Evolutionary conservation across 2,113 vertebrate species (phyloP), one percentile per base, ranked within the genome.

Genomic region (Prionailurus viverrinus): DNA sequence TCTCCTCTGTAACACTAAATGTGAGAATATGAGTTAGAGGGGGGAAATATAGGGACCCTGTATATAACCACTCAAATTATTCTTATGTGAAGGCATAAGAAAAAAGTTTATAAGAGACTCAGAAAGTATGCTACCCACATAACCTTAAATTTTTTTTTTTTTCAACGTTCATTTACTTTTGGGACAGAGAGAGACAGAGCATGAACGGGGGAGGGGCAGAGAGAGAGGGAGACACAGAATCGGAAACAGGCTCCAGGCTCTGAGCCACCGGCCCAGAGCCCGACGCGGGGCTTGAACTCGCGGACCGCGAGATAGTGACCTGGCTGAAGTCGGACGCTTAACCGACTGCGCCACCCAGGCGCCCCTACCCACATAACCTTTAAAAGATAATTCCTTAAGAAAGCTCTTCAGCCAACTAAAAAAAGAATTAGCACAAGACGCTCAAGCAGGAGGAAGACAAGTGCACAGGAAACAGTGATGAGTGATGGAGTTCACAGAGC

Each of bases 1-100:
- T 92, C 63, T 92, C 73, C 33, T 63, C 23, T 29, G 14, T 21
- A 91, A 14, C 21, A 21, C 39, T 71, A 84, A 80, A 31, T 11
- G n/a, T 29, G 83, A 41, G 45, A 73, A 53, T 79, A 53, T n/a
- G 71, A 91, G 33, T 91, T 79, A 66, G 53, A 55, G 48, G 63
- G 16, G 27, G 55, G 29, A 61, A 86, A 85, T 36, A 63, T 18
- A 76, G 45, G 82, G 3, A 61, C 31, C 29, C 21, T 36, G 19
- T 51, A 39, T 71, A 15, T 78, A 58, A 68, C 58, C 55, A 45
- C 79, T 89, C 25, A 83, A 69, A 69, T 81, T 71, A 36, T 80
- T 66, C 9, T 93, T 78, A 79, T 25, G 53, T 80, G 69, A 94
- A 68, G 39, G 4, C 45, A 73, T 74, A 71, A 94, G 82, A 68